Evolutionary conservation across 1,140 invertebrate species (phyloP), one percentile per base, ranked within the genome.

Genomic region (Drosophila erecta): DNA sequence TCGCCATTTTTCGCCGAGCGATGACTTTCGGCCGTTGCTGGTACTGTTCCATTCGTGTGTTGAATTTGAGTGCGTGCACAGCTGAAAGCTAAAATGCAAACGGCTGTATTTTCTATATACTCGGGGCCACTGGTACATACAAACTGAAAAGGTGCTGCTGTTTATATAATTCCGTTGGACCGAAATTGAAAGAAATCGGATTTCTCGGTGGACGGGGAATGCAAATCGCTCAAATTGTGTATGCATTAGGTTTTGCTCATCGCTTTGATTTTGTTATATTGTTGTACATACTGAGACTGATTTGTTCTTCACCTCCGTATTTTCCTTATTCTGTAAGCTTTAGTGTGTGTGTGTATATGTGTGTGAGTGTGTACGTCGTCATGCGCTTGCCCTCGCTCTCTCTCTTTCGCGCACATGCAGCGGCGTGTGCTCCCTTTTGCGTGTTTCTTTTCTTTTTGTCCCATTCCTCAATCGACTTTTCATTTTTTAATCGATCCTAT

Each of bases 1-100:
- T 62, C 64, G 71, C 64, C 60, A 59, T 67, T 62, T 62, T 62
- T 27, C 54, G 55, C 40, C 20, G 37, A 59, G 24, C 35, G 51
- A 27, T 67, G 41, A 14, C 30, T 37, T 56, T 47, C 41, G 35
- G 64, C 7, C n/a, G 60, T 37, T 20, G 40, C 60, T 35, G 33
- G 24, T 51, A 53, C 35, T 15, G 47, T 40, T 55, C 79, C 70
- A 86, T 76, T 89, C 84, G 79, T 69, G 64, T 70, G 62, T 87
- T 87, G 79, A 46, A 66, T 70, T 89, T 84, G 79, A 80, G 85
- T 87, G 79, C 79, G 83, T 87, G 84, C 84, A 83, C 72, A 89
- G 72, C 79, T 80, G 61, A 71, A 77, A 79, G 64, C 49, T 43
- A 51, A 27, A 57, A 47, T 47, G 78, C 49, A 79, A 79, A 65